Conservation (phyloP, 2,888 invertebrate genomes). For the Drosophila flavopinicola region DNA sequence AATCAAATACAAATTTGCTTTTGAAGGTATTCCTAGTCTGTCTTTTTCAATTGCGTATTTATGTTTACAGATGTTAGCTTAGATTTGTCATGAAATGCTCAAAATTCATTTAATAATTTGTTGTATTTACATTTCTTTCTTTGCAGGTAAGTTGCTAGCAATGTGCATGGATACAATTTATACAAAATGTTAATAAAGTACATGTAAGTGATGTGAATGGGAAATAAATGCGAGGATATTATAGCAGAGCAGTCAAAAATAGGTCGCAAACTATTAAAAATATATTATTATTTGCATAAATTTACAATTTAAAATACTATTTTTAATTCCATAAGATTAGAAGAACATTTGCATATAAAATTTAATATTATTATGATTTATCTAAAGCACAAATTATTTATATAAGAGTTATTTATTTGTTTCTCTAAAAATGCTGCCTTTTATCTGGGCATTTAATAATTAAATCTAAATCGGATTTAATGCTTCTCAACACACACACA, state of each 20-base stretch:
- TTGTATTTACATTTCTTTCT: constrained; percentile 16
- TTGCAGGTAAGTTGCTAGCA: constrained; percentile 52
- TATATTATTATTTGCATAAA: not conserved
- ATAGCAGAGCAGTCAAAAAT: no score
- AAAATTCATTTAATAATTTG: constrained; percentile 12
- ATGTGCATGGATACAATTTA: not conserved
- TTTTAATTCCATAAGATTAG: no score
- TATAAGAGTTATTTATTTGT: no score
- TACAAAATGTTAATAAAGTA: not conserved
- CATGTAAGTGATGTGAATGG: constrained; percentile 4
- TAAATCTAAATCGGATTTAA: constrained; percentile 62
- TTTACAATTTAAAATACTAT: no score
- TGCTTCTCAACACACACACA: constrained; percentile 22
- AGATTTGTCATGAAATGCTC: constrained; percentile 12
- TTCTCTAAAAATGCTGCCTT: not conserved
- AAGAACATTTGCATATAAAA: no score
- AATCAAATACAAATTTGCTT: constrained; percentile 8
- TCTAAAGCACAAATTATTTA: no score
- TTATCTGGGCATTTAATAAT: constrained; percentile 29
- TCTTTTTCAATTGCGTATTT: constrained; percentile 5
- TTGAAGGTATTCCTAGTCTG: not conserved
- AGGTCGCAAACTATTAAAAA: not conserved
- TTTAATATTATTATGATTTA: no score
- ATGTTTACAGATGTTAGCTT: not conserved
- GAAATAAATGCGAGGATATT: not conserved